A percentile compares a stretch with the other conserved stretches of the same genome.
Conservation (phyloP, 2,797 vertebrate species). For the Florisuga fusca region DNA sequence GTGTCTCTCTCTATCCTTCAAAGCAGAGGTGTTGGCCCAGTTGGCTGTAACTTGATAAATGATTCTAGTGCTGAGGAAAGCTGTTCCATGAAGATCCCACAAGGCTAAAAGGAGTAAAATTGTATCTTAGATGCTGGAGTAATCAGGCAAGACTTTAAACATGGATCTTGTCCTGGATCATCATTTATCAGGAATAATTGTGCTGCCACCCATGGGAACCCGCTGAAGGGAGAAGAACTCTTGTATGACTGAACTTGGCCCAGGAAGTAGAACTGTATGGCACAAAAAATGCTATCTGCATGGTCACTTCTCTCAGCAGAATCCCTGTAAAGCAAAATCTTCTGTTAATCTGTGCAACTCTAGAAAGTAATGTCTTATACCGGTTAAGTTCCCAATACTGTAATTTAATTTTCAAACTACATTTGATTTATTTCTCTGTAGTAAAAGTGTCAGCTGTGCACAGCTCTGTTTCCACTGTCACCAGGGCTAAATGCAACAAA, state of each 20-base stretch:
- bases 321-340: neutral
- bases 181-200: neutral
- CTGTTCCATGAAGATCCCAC: neutral
- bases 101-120: neutral
- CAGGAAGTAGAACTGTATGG: neutral
- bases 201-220: neutral
- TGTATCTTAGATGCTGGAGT: neutral
- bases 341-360: neutral
- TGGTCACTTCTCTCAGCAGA: neutral
- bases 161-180: neutral
- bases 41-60: neutral
- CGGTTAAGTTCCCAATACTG: neutral
- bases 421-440: constrained; percentile 1
- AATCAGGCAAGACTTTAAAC: neutral
- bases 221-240: neutral
- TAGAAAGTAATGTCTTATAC: neutral
- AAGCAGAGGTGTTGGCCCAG: neutral
- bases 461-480: neutral
- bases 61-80: neutral
- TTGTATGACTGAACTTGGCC: neutral
- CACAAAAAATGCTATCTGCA: neutral
- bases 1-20: neutral
- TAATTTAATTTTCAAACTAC: constrained; percentile 6
- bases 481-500: neutral
- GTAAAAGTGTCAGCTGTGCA: neutral